Base-by-base conservation (phyloP, 2,888 invertebrate genomes). In the Melitaea athalia region DNA sequence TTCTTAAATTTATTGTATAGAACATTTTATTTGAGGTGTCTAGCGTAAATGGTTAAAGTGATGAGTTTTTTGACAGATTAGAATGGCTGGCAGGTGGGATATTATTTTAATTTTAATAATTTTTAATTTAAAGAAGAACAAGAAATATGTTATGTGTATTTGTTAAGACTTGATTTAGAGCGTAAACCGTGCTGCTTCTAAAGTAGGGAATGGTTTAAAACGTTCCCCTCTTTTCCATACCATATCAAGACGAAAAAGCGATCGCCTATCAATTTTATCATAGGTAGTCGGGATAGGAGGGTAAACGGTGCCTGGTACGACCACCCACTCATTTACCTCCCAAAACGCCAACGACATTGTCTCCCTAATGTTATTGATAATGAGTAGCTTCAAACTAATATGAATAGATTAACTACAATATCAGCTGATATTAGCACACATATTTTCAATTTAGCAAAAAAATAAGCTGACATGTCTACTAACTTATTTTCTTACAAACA, bases 1-100 rank as follows among this genome's bases (percentile, higher is more conserved):
- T 70, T 63, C 63, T 47, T 66, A 64, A 66, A 72, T 73, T 73
- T 75, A 66, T 72, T 66, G 72, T 60, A 47, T 70, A 53, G 63
- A 72, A 71, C 62, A 17, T 68, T n/a, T 61, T 59, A 49, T 57
- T 57, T 53, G 63, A 67, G 57, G 75, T 77, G 71, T 72, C 74
- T 55, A 57, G 59, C 68, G 73, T 53, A 70, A 71, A 72, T 67
- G 57, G 63, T 72, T 69, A 50, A 65, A 78, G 80, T 77, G 77
- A 84, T 82, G 79, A 82, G 76, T 78, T 81, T 81, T 90, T 89
- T 91, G 92, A 89, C 91, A 89, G 86, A 78, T 88, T 85, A 83
- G 80, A 85, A 87, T 89, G 87, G 85, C 87, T 91, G 89, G 88
- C 90, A 89, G 91, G 91, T 91, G 80, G 85, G 90, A 87, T 81